A percentile compares a stretch with the other conserved stretches of the same genome.
Conservation (phyloP, 2,113 vertebrate species). For the Cyrtonyx montezumae region DNA sequence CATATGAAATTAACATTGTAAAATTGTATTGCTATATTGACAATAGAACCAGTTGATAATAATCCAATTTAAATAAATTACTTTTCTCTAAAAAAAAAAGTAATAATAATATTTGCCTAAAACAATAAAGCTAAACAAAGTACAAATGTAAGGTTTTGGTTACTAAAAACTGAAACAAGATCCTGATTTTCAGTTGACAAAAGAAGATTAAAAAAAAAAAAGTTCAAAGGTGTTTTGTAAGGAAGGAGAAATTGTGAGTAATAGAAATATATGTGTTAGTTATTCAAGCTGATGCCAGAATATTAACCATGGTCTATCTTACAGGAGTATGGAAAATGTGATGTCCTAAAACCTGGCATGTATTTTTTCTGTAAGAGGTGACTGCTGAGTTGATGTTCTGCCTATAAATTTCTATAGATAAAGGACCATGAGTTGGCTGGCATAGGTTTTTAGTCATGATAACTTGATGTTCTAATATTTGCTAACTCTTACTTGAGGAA, state of each 20-base stretch:
- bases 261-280: not conserved
- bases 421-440: not conserved
- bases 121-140: not conserved
- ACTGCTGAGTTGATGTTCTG: not conserved
- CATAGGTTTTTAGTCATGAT: not conserved
- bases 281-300: not conserved
- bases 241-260: accelerated
- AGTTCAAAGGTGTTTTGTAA: not conserved
- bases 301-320: not conserved
- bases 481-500: not conserved
- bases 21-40: not conserved
- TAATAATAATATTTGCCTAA: not conserved
- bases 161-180: not conserved
- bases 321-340: not conserved
- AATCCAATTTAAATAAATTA: not conserved
- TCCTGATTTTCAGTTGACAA: not conserved
- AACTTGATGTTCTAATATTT: not conserved
- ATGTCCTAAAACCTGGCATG: not conserved
- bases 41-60: not conserved
- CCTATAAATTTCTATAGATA: not conserved
- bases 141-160: not conserved
- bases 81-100: not conserved
- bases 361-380: not conserved
- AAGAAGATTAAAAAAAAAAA: not conserved
- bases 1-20: not conserved